A percentile compares a stretch with the other conserved stretches of the same genome.
Evolutionary conservation across 2,797 vertebrate genomes (phyloP).

Genomic region (Limosa lapponica): DNA sequence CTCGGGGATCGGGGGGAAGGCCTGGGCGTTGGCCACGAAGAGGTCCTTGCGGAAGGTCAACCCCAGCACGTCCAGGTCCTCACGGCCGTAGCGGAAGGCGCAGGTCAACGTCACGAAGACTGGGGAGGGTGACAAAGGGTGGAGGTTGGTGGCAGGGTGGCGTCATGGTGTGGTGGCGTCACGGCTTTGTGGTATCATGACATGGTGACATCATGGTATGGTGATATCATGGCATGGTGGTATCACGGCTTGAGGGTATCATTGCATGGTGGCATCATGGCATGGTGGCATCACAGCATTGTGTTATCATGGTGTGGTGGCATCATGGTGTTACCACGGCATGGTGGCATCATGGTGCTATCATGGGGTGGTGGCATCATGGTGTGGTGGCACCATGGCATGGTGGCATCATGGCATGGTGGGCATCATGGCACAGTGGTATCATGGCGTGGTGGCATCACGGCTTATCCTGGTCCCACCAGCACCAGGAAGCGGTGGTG

Average conservation of each 20-base stretch:
- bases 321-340: fast-evolving
- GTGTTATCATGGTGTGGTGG: fast-evolving
- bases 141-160: not conserved
- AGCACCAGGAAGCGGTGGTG: not conserved
- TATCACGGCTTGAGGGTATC: fast-evolving
- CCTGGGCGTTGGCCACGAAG: slow-evolving; percentile 90
- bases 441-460: fast-evolving
- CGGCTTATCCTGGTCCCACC: not conserved
- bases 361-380: too few relatives aligned
- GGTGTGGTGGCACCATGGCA: fast-evolving
- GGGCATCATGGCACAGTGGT: fast-evolving
- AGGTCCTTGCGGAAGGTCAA: slow-evolving; percentile 95
- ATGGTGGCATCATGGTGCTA: fast-evolving
- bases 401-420: fast-evolving
- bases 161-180: fast-evolving
- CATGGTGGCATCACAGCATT: fast-evolving
- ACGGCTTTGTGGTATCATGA: fast-evolving
- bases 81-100: slow-evolving; percentile 94
- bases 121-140: slow-evolving; percentile 45
- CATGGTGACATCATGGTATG: fast-evolving
- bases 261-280: fast-evolving
- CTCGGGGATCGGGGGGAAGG: slow-evolving; percentile 87
- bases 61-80: slow-evolving; percentile 94
- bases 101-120: slow-evolving; percentile 96
- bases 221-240: not conserved